Percentiles rank a stretch among this genome's conserved stretches.
phyloP scores from a whole-genome alignment of 2,888 invertebrate species.

The Orthosia cruda region DNA sequence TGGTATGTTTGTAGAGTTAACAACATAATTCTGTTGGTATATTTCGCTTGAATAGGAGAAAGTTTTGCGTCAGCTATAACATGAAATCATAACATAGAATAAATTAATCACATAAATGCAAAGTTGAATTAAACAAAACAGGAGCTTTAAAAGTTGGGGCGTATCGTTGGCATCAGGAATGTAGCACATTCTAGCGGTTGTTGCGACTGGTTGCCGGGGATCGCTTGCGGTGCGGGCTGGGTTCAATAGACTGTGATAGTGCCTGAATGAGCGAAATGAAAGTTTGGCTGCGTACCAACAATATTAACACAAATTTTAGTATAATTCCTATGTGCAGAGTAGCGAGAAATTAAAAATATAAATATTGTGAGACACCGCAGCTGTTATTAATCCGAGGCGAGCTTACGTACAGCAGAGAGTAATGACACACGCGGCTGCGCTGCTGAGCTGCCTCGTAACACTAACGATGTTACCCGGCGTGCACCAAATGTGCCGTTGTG shows the following conservation, averaged over 20 bases:
- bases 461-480: slow-evolving; percentile 62
- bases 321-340: slow-evolving; percentile 77
- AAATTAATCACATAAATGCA: slow-evolving; percentile 47
- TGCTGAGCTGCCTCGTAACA: slow-evolving; percentile 53
- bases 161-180: slow-evolving; percentile 26
- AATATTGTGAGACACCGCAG: slow-evolving; percentile 84
- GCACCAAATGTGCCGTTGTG: slow-evolving; percentile 44
- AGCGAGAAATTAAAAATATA: slow-evolving; percentile 86
- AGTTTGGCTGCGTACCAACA: slow-evolving; percentile 76
- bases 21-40: slow-evolving; percentile 55
- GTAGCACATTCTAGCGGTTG: slow-evolving; percentile 28
- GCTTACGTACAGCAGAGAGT: slow-evolving; percentile 72
- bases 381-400: slow-evolving; percentile 77
- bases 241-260: slow-evolving; percentile 68
- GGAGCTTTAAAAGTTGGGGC: slow-evolving; percentile 11
- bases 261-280: slow-evolving; percentile 64
- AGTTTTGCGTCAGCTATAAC: slow-evolving; percentile 52
- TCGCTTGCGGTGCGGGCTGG: slow-evolving; percentile 38
- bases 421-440: slow-evolving; percentile 69
- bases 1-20: slow-evolving; percentile 55
- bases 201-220: slow-evolving; percentile 35
- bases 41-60: slow-evolving; percentile 53
- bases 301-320: slow-evolving; percentile 76
- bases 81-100: slow-evolving; percentile 55
- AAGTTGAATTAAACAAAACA: slow-evolving; percentile 54